Evolutionary conservation across 2,797 vertebrate species (phyloP).

Genomic region (Chiroxiphia lanceolata): DNA sequence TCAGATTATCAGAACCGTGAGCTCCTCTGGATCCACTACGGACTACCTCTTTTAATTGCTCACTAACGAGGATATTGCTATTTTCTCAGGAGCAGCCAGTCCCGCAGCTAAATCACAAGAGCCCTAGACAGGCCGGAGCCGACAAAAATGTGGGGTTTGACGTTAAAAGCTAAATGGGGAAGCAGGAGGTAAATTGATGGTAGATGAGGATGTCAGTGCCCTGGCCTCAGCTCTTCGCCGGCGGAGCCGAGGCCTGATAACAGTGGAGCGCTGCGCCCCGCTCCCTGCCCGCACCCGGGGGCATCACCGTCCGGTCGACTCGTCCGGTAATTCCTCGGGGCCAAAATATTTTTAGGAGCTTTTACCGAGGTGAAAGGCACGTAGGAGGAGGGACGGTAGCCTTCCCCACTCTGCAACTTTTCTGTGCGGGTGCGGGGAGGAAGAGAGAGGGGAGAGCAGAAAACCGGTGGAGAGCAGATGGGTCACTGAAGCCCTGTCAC

Average conservation of each 20-base stretch:
- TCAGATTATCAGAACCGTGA: neutral
- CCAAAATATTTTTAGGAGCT: neutral
- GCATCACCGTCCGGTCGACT: neutral
- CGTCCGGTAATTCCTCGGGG: neutral
- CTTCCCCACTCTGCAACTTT: neutral
- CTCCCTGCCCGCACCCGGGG: neutral
- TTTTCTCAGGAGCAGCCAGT: conserved; percentile 78
- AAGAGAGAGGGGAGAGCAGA: neutral
- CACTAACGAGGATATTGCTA: conserved; percentile 75
- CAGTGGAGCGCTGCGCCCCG: neutral
- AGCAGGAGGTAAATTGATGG: conserved; percentile 83
- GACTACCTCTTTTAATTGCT: conserved; percentile 75
- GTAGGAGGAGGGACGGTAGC: neutral
- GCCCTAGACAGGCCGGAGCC: conserved; percentile 87
- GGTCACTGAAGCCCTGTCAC: neutral
- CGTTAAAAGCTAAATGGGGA: conserved; percentile 85
- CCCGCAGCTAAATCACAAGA: conserved; percentile 77
- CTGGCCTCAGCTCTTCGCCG: conserved; percentile 65
- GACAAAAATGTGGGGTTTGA: conserved; percentile 85
- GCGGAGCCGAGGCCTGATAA: conserved; percentile 70
- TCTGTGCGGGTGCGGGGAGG: neutral
- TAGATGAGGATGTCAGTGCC: conserved; percentile 77
- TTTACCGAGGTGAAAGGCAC: neutral
- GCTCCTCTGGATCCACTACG: neutral
- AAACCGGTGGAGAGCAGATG: no score